Base-by-base conservation (phyloP, 1,140 invertebrate species). In the Yoshiicerus persimilis region DNA sequence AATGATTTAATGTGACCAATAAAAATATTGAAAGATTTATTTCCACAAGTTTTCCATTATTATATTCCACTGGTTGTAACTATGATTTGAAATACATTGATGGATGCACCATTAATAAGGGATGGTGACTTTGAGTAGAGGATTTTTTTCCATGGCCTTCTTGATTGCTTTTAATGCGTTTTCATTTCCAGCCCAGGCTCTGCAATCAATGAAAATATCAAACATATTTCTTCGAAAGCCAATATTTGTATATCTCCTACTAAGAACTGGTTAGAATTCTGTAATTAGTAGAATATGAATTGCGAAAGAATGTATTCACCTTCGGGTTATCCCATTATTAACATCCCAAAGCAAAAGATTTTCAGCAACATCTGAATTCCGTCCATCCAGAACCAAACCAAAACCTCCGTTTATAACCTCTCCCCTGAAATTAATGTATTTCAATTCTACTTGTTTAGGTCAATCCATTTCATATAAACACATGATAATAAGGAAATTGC, bases 331-430 rank as follows among this genome's bases (percentile, higher is more conserved):
- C 87, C 95, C 95, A 92, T 96, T 95, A 20, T 93, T 93, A 13
- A 96, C 95, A 93, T 96, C 95, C 95, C 95, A 96, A n/a, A 92
- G 91, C 16, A 96, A 91, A 93, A 96, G 94, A 11, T 90, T 89
- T 34, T 92, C 92, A 8, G 94, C 93, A 85, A 94, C 94, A 91
- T 93, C 90, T 8, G 93, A 92, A 87, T 88, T 90, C 10, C 11
- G 62, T 32, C 95, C 95, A 92, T 96, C 95, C n/a, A 96, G 91
- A 1, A 96, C 92, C 36, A 96, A 91, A 32, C 95, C 95, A 92
- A 96, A 96, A 5, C 95, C 95, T 64, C 95, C 95, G 92, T 96
- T 96, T 9, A 95, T 94, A 0, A 95, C 95, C 92, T 96, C 95
- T 36, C 95, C 95, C 94, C 94, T 94, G 87, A 6, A 90, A 92